Conservation (phyloP, 1,140 invertebrate species). For the Drosophila equinoxialis region DNA sequence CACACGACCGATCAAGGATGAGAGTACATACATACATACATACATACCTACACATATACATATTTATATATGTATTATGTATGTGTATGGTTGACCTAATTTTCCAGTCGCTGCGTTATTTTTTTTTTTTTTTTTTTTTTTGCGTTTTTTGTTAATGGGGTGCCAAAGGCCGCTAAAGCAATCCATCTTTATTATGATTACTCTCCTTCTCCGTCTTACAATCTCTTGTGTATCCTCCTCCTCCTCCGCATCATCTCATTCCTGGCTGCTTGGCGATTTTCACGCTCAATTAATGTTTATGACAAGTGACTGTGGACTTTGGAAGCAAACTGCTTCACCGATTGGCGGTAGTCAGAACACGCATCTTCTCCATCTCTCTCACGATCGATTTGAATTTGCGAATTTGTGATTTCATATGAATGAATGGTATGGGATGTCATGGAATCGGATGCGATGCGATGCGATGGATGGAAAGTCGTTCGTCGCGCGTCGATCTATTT, state of each 20-base stretch:
- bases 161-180: constrained; percentile 74
- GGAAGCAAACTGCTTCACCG: constrained; percentile 1
- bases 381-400: constrained; percentile 24
- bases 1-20: constrained; percentile 60
- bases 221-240: constrained; percentile 21
- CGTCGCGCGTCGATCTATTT: constrained; percentile 8
- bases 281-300: constrained; percentile 31
- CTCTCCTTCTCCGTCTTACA: constrained; percentile 38
- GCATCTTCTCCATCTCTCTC: constrained; percentile 13
- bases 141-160: constrained; percentile 67
- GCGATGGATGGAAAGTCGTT: constrained; percentile 6
- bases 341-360: constrained; percentile 15
- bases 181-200: constrained; percentile 75
- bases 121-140: constrained; percentile 17
- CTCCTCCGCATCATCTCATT: not conserved
- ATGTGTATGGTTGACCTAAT: constrained; percentile 61
- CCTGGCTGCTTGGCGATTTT: constrained; percentile 16
- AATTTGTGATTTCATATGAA: constrained; percentile 10
- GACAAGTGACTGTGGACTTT: constrained; percentile 24
- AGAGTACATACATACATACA: constrained; percentile 13
- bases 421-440: not conserved
- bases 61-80: not conserved
- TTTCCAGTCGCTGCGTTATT: constrained; percentile 11
- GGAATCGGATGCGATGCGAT: not conserved
- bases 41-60: not conserved